phyloP scores from a whole-genome alignment of 2,113 vertebrate species.

The Spea multiplicata region DNA sequence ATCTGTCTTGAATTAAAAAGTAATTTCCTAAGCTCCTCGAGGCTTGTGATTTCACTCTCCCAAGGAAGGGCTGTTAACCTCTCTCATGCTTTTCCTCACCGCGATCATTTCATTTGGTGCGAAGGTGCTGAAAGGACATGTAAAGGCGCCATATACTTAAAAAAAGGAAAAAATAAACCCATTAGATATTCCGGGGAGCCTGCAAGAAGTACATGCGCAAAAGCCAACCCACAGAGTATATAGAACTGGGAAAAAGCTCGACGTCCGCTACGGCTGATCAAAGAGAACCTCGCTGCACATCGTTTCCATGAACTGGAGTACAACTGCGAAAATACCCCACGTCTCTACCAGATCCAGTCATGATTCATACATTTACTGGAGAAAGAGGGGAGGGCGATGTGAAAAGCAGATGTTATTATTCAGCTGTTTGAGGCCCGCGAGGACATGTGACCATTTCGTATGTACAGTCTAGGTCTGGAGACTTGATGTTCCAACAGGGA shows the following conservation, averaged over 20 bases:
- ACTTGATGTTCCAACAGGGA: no score
- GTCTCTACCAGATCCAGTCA: constrained; percentile 46
- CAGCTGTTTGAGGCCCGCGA: constrained; percentile 48
- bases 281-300: constrained; percentile 14
- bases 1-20: constrained; percentile 2
- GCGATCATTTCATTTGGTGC: no score
- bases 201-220: no score
- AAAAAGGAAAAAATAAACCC: no score
- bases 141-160: no score
- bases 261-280: constrained; percentile 18
- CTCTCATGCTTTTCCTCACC: no score
- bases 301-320: not conserved
- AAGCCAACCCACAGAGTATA: no score
- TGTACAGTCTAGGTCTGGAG: no score
- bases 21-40: not conserved
- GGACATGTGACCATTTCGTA: not conserved
- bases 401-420: constrained; percentile 53
- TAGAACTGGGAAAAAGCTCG: not conserved
- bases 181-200: no score
- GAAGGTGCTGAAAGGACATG: no score
- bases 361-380: constrained; percentile 57
- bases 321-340: constrained; percentile 9
- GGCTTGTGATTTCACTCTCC: not conserved
- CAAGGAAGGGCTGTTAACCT: not conserved
- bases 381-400: constrained; percentile 44